A percentile compares a stretch with the other conserved stretches of the same genome.
Evolutionary conservation across 2,797 vertebrate genomes (phyloP).

Genomic region (Nasua narica): DNA sequence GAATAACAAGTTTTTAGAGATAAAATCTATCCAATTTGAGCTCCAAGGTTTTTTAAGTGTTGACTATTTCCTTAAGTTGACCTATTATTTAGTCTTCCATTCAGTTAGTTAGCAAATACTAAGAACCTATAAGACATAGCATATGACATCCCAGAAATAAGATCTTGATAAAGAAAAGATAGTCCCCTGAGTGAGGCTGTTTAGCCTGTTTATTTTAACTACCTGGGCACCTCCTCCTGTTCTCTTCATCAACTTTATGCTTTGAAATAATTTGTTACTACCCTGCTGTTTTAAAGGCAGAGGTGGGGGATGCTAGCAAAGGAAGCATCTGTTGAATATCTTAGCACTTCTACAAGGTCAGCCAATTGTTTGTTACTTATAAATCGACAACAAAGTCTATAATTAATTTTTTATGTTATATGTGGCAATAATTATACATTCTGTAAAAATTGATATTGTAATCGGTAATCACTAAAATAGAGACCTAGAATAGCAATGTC

Average conservation of each 20-base stretch:
- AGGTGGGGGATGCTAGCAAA: neutral
- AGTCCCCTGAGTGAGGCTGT: neutral
- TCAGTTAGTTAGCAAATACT: neutral
- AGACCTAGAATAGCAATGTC: neutral
- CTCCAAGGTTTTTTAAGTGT: neutral
- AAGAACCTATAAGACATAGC: neutral
- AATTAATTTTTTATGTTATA: neutral
- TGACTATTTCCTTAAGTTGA: neutral
- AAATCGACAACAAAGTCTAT: neutral
- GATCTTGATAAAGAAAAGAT: neutral
- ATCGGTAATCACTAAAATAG: neutral
- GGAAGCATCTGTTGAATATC: neutral
- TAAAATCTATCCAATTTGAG: neutral
- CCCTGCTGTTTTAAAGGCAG: neutral
- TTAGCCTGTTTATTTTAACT: neutral
- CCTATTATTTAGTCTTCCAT: neutral
- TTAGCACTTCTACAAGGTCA: neutral
- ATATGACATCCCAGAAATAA: neutral
- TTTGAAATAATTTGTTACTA: neutral
- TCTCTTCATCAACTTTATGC: neutral
- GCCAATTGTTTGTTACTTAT: neutral
- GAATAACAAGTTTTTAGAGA: neutral
- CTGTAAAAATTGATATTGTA: neutral
- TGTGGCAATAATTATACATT: neutral
- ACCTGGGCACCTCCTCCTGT: neutral